Conservation (phyloP, 2,113 vertebrate genomes). For the Vicugna pacos region DNA sequence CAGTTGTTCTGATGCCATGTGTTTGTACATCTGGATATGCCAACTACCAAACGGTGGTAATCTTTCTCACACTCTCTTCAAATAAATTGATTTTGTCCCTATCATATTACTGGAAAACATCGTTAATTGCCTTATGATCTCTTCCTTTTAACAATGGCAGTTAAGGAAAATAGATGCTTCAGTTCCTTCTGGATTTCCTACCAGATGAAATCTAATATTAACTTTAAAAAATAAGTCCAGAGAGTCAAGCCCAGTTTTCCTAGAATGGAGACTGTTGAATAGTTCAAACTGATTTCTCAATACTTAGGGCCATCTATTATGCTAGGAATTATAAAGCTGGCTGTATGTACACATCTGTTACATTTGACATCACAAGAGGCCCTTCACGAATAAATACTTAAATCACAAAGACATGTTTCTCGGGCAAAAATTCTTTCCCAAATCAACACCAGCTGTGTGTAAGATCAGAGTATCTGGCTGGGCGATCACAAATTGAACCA, state of each 20-base stretch:
- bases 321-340: background rate
- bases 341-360: background rate
- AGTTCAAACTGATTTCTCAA: background rate
- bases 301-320: background rate
- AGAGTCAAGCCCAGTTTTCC: background rate
- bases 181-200: background rate
- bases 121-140: background rate
- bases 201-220: background rate
- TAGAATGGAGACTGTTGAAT: background rate
- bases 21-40: background rate
- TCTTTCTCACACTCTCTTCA: background rate
- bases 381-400: conserved; percentile 46
- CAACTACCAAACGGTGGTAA: background rate
- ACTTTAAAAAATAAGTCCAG: background rate
- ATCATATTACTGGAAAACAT: background rate
- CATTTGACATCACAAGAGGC: background rate
- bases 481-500: background rate
- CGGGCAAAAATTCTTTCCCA: background rate
- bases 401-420: conserved; percentile 2
- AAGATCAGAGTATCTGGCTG: background rate
- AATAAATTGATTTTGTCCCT: background rate
- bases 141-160: background rate
- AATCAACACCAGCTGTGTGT: background rate
- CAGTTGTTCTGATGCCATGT: background rate
- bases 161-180: background rate